Conservation (phyloP, 2,888 invertebrate species). For the Diarsia dahlii region DNA sequence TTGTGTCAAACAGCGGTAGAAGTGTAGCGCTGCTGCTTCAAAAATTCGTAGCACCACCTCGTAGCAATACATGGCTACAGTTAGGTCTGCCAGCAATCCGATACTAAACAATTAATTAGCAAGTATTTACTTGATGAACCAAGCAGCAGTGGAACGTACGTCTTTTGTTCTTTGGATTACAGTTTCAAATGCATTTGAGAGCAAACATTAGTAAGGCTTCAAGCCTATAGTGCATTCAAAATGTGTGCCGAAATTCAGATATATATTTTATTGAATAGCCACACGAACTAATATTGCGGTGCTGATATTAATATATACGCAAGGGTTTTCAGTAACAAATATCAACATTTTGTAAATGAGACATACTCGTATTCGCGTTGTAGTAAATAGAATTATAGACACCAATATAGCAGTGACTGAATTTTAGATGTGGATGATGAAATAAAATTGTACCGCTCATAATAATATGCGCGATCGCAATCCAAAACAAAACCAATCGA, state of each 20-base stretch:
- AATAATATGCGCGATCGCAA: too few relatives aligned
- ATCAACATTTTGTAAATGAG: background rate
- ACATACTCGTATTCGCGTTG: background rate
- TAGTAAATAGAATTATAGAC: background rate
- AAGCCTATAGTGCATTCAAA: background rate
- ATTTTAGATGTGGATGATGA: background rate
- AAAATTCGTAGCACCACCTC: slow-evolving; percentile 20
- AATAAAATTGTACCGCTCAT: background rate
- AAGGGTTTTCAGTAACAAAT: background rate
- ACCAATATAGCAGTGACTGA: background rate
- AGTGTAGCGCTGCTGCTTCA: slow-evolving; percentile 21
- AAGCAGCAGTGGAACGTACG: background rate
- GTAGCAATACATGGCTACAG: slow-evolving; percentile 11
- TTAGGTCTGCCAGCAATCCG: background rate
- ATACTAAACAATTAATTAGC: slow-evolving; percentile 29
- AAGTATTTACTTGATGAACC: slow-evolving; percentile 32
- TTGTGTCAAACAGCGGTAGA: slow-evolving; percentile 24
- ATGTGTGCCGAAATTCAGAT: slow-evolving; percentile 20
- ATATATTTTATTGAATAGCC: background rate
- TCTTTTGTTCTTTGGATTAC: slow-evolving; percentile 37
- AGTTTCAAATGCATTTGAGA: slow-evolving; percentile 33
- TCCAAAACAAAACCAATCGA: too few relatives aligned
- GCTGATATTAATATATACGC: slow-evolving; percentile 7
- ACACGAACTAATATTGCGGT: background rate
- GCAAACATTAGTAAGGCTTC: slow-evolving; percentile 23